Base-by-base conservation (phyloP, 2,797 vertebrate species). In the Sternotherus odoratus region DNA sequence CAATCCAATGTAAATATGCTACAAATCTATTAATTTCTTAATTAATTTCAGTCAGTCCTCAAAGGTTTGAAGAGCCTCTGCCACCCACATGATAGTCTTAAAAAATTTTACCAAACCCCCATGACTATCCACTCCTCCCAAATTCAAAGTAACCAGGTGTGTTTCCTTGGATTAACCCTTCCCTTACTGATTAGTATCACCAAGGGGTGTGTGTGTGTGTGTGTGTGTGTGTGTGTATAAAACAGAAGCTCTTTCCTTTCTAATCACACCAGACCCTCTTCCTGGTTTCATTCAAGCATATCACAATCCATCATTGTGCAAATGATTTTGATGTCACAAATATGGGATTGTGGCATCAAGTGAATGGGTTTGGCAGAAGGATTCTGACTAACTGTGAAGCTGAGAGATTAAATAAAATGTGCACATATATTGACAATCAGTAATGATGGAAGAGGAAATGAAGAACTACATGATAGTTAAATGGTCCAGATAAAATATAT, bases 311-410 rank as follows among this genome's bases (percentile, higher is more conserved):
- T 94, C 82, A 87, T 92, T 57, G 80, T 93, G 87, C 89, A 95
- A 94, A 92, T 94, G 5, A 84, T 94, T 75, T 91, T 90, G 75
- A 92, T 92, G 78, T 90, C 93, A 88, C 90, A 60, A 92, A 79
- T 80, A 53, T 50, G 75, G 79, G 69, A 72, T 26, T 86, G 78
- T 91, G 79, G 77, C 79, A 88, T 92, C 78, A 79, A 69, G 82
- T 93, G 93, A 94, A 87, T 90, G 88, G 90, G 53, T 91, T 86
- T 88, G 77, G 79, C 85, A 94, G 84, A 89, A 93, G 95, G 87
- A 90, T 43, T 49, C 82, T 48, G 83, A 89, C 91, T 85, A 87
- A 82, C 91, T 96, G 80, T 51, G 53, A 90, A 84, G 80, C 46
- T 60, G 39, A 81, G 85, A 72, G 86, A 94, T 80, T 83, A 95